A percentile compares a stretch with the other conserved stretches of the same genome.
Conservation (phyloP, 2,888 invertebrate genomes). For the Eristalis intricaria region DNA sequence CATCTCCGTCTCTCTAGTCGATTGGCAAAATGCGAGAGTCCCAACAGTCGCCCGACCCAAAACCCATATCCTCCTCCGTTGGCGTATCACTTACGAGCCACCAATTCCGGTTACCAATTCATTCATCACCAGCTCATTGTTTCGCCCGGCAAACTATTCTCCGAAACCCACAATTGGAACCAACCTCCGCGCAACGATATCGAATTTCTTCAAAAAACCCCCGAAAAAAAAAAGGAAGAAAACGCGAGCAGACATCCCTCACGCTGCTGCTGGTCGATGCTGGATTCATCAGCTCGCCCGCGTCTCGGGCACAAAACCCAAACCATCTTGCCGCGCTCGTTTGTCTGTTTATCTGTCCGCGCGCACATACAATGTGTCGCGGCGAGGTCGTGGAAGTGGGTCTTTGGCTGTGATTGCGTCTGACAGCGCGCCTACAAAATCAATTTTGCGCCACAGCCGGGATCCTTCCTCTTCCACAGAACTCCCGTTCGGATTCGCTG, state of each 20-base stretch:
- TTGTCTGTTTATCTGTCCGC: neutral
- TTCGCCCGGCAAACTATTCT: conserved; percentile 31
- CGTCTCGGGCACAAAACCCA: neutral
- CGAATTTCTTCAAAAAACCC: conserved; percentile 23
- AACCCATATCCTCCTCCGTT: neutral
- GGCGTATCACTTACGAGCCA: conserved; percentile 63
- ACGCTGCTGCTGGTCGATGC: neutral
- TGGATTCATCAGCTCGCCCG: neutral
- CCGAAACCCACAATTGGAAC: neutral
- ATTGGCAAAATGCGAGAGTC: neutral
- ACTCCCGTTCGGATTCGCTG: neutral
- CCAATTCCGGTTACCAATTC: conserved; percentile 67
- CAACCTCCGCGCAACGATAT: conserved; percentile 46
- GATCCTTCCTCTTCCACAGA: neutral
- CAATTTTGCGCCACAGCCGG: conserved; percentile 40
- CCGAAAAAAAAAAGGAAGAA: neutral
- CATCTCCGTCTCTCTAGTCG: neutral
- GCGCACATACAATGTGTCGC: neutral
- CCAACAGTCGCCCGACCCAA: neutral
- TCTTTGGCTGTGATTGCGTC: conserved; percentile 49
- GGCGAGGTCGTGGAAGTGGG: too few relatives aligned
- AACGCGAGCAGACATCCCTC: neutral
- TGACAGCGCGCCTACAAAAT: conserved; percentile 70
- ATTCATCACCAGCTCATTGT: conserved; percentile 36
- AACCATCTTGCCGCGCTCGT: neutral